A percentile compares a stretch with the other conserved stretches of the same genome.
phyloP scores from a whole-genome alignment of 2,888 invertebrate species.

The Orthosia gothica region DNA sequence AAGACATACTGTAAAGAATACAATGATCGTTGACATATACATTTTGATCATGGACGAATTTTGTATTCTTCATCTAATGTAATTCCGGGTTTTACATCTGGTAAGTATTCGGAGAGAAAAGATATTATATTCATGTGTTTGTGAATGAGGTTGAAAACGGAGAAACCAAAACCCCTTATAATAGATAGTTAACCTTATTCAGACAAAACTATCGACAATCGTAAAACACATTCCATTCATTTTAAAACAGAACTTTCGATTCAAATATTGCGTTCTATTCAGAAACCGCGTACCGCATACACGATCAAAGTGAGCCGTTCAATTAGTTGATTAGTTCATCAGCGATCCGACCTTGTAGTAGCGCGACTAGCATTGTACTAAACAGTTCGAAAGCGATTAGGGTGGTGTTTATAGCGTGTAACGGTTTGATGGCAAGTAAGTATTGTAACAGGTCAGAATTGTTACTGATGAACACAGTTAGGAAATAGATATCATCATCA shows the following conservation, averaged over 20 bases:
- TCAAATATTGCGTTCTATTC: constrained; percentile 11
- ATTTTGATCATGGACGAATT: neutral
- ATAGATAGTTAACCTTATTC: too few relatives aligned
- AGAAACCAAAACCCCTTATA: too few relatives aligned
- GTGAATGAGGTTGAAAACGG: too few relatives aligned
- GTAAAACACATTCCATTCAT: neutral
- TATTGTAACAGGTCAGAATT: too few relatives aligned
- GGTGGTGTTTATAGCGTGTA: neutral
- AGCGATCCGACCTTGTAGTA: constrained; percentile 32
- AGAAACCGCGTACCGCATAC: constrained; percentile 3
- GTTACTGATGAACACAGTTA: too few relatives aligned
- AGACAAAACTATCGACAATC: too few relatives aligned
- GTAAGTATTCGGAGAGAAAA: too few relatives aligned
- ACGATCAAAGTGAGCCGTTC: constrained; percentile 12
- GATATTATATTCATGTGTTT: too few relatives aligned
- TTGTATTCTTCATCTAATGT: neutral
- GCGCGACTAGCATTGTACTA: constrained; percentile 12
- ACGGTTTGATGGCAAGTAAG: neutral
- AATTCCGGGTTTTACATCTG: neutral
- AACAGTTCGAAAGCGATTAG: constrained; percentile 24
- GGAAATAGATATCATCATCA: too few relatives aligned
- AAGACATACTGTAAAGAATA: too few relatives aligned
- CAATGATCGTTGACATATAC: too few relatives aligned
- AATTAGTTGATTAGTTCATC: constrained; percentile 38
- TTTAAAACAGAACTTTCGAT: constrained; percentile 2